These are phyloP conservation scores for Scaptodrosophila latifasciaeformis DNA, from an alignment of 2,888 invertebrate species.

Conservation along the genomic window DNA sequence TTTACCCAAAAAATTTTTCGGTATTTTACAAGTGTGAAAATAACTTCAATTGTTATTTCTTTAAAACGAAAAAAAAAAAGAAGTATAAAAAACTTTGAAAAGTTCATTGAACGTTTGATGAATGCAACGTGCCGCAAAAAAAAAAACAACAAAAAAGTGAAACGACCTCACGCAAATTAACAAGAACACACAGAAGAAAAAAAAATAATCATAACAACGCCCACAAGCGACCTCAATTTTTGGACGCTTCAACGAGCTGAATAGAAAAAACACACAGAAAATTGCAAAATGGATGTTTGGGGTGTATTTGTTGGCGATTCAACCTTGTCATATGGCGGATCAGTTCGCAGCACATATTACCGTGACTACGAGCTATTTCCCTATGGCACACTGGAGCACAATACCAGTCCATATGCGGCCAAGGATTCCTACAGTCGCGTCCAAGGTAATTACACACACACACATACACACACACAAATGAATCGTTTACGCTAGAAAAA, in stretches of 20 bases:
- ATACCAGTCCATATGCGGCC: slow-evolving; percentile 49
- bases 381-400: slow-evolving; percentile 72
- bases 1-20: not conserved
- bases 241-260: slow-evolving; percentile 5
- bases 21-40: not conserved
- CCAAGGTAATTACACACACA: slow-evolving; percentile 66
- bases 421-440: slow-evolving; percentile 74
- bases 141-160: slow-evolving; percentile 42
- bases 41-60: too few relatives aligned
- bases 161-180: slow-evolving; percentile 62
- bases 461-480: slow-evolving; percentile 1
- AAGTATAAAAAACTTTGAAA: slow-evolving; percentile 12
- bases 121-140: slow-evolving; percentile 22
- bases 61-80: slow-evolving; percentile 1
- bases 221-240: slow-evolving; percentile 9
- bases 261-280: slow-evolving; percentile 14
- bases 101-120: slow-evolving; percentile 56
- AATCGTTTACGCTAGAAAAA: too few relatives aligned
- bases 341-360: slow-evolving; percentile 75
- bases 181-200: slow-evolving; percentile 37
- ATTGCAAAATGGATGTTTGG: slow-evolving; percentile 76
- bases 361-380: slow-evolving; percentile 77
- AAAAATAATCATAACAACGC: slow-evolving; percentile 19
- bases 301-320: slow-evolving; percentile 77
- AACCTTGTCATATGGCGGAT: slow-evolving; percentile 76